These are phyloP conservation scores for Malurus cyaneus DNA, from an alignment of 2,113 vertebrate genomes.

Conservation along the genomic window DNA sequence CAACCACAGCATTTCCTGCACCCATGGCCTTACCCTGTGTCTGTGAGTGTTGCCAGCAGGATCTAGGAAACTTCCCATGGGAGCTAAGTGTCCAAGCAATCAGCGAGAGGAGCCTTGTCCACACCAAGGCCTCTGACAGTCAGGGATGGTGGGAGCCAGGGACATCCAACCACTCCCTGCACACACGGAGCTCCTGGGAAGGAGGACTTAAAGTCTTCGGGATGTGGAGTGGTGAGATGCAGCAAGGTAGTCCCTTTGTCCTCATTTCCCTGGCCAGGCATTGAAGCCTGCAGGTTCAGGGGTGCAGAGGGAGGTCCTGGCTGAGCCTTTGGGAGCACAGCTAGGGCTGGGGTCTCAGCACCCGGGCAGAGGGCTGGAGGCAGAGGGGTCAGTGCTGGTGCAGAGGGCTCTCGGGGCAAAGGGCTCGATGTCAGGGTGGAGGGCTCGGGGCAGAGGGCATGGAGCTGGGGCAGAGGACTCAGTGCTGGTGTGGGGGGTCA, in stretches of 20 bases:
- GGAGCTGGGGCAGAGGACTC: background rate
- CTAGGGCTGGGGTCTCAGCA: background rate
- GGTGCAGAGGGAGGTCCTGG: background rate
- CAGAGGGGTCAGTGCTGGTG: background rate
- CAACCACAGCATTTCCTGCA: background rate
- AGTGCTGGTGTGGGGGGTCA: background rate
- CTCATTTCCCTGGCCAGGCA: background rate
- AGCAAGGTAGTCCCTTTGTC: background rate
- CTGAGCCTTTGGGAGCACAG: background rate
- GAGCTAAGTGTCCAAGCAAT: rapidly evolving
- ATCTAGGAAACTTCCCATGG: rapidly evolving
- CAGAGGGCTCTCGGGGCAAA: too few relatives aligned
- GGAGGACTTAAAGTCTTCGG: background rate
- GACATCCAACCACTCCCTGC: too few relatives aligned
- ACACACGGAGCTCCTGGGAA: rapidly evolving
- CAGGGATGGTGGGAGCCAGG: background rate
- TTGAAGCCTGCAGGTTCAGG: background rate
- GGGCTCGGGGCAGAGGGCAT: background rate
- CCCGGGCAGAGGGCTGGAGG: background rate
- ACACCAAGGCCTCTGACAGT: background rate
- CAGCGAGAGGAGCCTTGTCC: background rate
- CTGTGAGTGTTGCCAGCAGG: rapidly evolving
- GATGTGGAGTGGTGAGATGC: background rate
- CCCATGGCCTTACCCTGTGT: background rate
- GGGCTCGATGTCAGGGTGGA: background rate